Conservation (phyloP, 2,888 invertebrate genomes). For the Pachycephus smyrnensis region DNA sequence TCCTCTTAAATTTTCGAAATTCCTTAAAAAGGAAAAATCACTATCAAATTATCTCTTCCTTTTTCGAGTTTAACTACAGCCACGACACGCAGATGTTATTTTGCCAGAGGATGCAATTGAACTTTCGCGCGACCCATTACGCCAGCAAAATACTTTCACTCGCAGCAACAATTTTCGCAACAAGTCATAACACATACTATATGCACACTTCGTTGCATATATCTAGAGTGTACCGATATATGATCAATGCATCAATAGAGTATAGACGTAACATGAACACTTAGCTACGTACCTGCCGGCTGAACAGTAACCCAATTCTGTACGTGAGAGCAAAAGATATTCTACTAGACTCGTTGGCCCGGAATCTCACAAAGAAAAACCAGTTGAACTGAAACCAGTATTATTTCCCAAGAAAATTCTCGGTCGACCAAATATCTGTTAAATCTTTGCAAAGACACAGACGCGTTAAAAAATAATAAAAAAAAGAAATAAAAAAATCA, state of each 20-base stretch:
- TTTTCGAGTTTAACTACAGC: background rate
- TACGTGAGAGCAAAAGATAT: background rate
- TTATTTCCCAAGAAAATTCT: background rate
- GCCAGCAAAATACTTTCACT: background rate
- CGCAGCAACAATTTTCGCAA: background rate
- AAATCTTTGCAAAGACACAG: background rate
- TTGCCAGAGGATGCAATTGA: background rate
- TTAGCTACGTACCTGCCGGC: background rate
- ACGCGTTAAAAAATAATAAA: background rate
- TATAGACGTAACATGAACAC: background rate
- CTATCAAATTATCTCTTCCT: background rate
- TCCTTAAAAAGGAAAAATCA: background rate
- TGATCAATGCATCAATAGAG: background rate
- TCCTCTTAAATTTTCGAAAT: background rate
- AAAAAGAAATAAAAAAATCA: background rate
- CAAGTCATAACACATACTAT: background rate
- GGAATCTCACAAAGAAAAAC: background rate
- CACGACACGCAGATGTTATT: background rate
- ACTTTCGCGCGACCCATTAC: background rate
- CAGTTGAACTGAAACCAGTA: background rate
- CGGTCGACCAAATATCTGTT: background rate
- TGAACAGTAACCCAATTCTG: background rate
- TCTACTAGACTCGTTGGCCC: background rate
- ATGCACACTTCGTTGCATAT: background rate
- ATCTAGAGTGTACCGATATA: background rate